Evolutionary conservation across 2,797 vertebrate species (phyloP), one percentile per base, ranked within the genome.

Genomic region (Squalus acanthias): DNA sequence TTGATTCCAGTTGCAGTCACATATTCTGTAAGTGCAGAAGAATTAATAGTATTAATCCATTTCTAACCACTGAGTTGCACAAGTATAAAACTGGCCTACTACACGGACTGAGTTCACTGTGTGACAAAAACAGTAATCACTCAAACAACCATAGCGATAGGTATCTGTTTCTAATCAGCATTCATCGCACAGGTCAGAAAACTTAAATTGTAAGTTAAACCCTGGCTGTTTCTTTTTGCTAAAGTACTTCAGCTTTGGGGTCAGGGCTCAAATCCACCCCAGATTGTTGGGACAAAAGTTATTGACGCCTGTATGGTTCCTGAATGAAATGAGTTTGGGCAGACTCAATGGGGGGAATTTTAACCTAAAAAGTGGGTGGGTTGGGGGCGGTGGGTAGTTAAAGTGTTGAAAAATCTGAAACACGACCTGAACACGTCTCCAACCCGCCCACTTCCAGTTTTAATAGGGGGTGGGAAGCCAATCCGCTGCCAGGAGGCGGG

Each of bases 121-220:
- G 87, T 9, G 24, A 87, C 20, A 87, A 29, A 24, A 53, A 26
- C 50, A 53, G 53, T 29, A 89, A 12, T 29, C 1, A 29, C 7
- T 33, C 57, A 63, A n/a, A 33, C 13, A 65, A 91, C 65, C 91
- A 69, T 24, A 69, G 65, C 17, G 65, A 69, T 93, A n/a, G n/a
- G 24, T 67, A 46, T 0, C 65, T 69, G n/a, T 46, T 93, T 93
- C 22, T 93, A 69, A 69, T 69, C 91, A 93, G n/a, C n/a, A 46
- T 46, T n/a, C 20, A 67, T 69, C 8, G 39, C 91, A 69, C 13
- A 33, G 0, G n/a, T 46, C 65, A 93, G 91, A 93, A 93, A 53
- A 33, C 26, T 22, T 67, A 65, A 69, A 93, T 46, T 93, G 91
- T 46, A 93, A 93, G 65, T 93, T 69, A 46, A 93, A 93, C n/a